Percentiles rank a stretch among this genome's conserved stretches.
These are phyloP conservation scores for Zapus hudsonius DNA, from an alignment of 2,113 vertebrate genomes.

Conservation along the genomic window DNA sequence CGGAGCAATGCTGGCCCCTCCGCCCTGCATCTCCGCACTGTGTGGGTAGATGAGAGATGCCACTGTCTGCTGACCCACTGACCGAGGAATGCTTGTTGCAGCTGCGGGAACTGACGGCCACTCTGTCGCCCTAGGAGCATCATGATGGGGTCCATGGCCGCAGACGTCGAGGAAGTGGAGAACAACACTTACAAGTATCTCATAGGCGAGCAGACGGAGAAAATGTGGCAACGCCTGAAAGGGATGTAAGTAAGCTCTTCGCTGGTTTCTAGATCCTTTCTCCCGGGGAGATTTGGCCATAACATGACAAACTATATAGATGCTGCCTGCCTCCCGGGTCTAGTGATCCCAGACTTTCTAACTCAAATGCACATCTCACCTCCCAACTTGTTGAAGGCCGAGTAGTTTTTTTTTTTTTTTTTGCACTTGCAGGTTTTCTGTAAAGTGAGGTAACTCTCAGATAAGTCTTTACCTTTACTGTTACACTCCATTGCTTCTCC, in stretches of 20 bases:
- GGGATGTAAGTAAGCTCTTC: conserved; percentile 89
- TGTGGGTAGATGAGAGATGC: conserved; percentile 79
- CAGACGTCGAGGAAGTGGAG: conserved; percentile 84
- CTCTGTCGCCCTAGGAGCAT: conserved; percentile 82
- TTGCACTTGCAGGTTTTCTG: conserved; percentile 40
- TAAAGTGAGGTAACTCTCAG: conserved; percentile 19
- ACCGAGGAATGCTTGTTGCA: conserved; percentile 84
- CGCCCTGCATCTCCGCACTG: conserved; percentile 81
- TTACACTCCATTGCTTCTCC: not conserved
- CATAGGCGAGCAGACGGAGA: conserved; percentile 88
- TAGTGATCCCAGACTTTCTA: conserved; percentile 29
- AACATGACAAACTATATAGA: conserved; percentile 56
- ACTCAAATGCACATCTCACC: not conserved
- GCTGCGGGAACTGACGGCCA: conserved; percentile 84
- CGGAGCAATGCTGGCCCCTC: conserved; percentile 78
- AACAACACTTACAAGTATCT: conserved; percentile 86
- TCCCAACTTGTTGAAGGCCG: conserved; percentile 62
- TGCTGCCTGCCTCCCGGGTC: conserved; percentile 46
- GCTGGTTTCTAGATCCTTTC: conserved; percentile 74
- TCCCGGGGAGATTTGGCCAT: conserved; percentile 43
- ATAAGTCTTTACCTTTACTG: not conserved
- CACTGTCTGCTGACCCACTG: conserved; percentile 76
- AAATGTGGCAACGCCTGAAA: conserved; percentile 91
- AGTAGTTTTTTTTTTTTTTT: not conserved
- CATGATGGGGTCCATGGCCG: conserved; percentile 87